Conservation (phyloP, 2,888 invertebrate species). For the Maniola hyperantus region DNA sequence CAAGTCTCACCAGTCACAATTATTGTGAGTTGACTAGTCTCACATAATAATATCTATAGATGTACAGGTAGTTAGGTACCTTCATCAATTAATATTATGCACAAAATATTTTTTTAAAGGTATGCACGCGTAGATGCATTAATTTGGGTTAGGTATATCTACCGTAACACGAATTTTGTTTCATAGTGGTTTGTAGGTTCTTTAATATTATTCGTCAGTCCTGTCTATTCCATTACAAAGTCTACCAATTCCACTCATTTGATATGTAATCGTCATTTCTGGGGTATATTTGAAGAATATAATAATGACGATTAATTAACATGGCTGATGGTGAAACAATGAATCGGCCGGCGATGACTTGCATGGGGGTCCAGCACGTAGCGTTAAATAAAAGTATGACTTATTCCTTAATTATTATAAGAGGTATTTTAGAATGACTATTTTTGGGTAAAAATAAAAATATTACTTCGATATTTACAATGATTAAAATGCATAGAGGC, state of each 20-base stretch:
- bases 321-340: slow-evolving; percentile 69
- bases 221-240: slow-evolving; percentile 42
- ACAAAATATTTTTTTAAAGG: no score
- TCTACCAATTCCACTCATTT: slow-evolving; percentile 55
- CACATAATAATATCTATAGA: no score
- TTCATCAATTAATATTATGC: no score
- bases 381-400: slow-evolving; percentile 15
- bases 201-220: slow-evolving; percentile 13
- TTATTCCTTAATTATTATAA: background rate
- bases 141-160: no score
- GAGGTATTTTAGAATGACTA: background rate
- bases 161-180: no score
- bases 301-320: slow-evolving; percentile 79
- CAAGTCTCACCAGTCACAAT: no score
- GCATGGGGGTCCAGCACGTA: slow-evolving; percentile 50
- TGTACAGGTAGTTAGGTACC: no score
- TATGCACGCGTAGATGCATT: no score
- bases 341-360: slow-evolving; percentile 52
- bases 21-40: no score
- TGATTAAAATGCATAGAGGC: slow-evolving; percentile 13
- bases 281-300: slow-evolving; percentile 67
- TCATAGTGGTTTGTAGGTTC: background rate
- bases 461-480: background rate
- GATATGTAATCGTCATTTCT: slow-evolving; percentile 62
- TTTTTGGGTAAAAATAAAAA: background rate